Conservation (phyloP, 1,140 invertebrate genomes). For the Drosophila repleta region DNA sequence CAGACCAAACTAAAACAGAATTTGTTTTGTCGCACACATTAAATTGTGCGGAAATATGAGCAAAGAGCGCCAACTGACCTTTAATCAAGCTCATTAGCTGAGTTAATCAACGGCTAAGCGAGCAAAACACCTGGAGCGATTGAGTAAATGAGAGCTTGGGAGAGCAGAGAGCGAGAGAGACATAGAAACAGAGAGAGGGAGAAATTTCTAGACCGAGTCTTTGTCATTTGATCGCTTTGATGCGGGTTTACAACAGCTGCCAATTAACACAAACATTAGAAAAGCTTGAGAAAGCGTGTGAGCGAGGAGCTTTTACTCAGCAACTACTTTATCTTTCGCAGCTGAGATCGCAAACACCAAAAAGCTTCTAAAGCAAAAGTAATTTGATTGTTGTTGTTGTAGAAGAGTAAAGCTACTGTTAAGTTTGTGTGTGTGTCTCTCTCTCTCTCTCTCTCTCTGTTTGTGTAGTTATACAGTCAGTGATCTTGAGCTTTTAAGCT, state of each 20-base stretch:
- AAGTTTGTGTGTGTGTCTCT: too few species aligned
- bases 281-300: neutral
- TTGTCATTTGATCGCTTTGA: slow-evolving; percentile 1
- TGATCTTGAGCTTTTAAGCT: too few species aligned
- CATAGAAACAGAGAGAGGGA: neutral
- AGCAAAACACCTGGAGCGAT: neutral
- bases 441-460: too few species aligned
- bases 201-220: neutral
- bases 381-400: too few species aligned
- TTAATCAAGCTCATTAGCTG: slow-evolving; percentile 35
- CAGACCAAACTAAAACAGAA: slow-evolving; percentile 54
- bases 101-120: slow-evolving; percentile 1
- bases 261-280: neutral
- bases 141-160: neutral
- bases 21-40: slow-evolving; percentile 33
- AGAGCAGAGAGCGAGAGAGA: neutral
- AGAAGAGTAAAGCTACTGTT: too few species aligned
- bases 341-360: neutral
- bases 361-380: neutral
- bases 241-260: neutral
- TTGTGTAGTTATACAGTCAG: too few species aligned
- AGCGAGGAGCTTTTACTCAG: neutral
- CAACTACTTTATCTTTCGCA: neutral
- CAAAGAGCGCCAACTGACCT: slow-evolving; percentile 30
- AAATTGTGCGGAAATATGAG: slow-evolving; percentile 39